A percentile compares a stretch with the other conserved stretches of the same genome.
Conservation (phyloP, 2,888 invertebrate species). For the Pterostichus madidus region DNA sequence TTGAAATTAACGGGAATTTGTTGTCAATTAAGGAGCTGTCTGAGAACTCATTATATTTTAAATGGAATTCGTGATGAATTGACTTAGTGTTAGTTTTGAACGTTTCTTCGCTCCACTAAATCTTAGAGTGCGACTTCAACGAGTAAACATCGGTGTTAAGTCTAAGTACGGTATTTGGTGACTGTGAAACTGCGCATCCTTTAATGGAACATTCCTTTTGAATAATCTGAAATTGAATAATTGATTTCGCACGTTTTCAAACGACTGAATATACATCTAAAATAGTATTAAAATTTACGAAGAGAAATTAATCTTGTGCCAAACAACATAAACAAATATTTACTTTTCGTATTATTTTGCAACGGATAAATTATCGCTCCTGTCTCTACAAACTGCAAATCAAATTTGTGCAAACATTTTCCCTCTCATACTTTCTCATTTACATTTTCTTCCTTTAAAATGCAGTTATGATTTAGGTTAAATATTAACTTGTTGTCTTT, state of each 20-base stretch:
- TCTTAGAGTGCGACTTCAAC: slow-evolving; percentile 35
- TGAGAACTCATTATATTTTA: slow-evolving; percentile 57
- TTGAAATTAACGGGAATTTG: slow-evolving; percentile 49
- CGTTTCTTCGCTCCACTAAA: slow-evolving; percentile 52
- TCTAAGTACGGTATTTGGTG: slow-evolving; percentile 31
- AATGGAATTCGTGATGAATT: slow-evolving; percentile 57
- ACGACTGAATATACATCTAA: slow-evolving; percentile 37
- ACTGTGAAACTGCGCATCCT: neutral
- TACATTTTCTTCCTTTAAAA: neutral
- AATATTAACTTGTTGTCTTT: too few relatives aligned
- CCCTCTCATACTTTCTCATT: neutral
- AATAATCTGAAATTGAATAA: slow-evolving; percentile 49
- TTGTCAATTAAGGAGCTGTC: slow-evolving; percentile 57
- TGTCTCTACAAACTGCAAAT: slow-evolving; percentile 20
- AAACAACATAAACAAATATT: slow-evolving; percentile 30
- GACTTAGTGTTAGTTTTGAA: slow-evolving; percentile 56
- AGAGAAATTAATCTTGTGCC: slow-evolving; percentile 28
- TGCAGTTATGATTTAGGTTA: too few relatives aligned
- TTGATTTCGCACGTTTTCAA: slow-evolving; percentile 36
- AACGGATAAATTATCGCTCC: slow-evolving; percentile 29
- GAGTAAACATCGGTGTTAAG: slow-evolving; percentile 38
- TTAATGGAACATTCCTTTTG: slow-evolving; percentile 52
- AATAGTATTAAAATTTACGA: slow-evolving; percentile 44
- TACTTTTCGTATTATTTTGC: slow-evolving; percentile 31
- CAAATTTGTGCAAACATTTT: slow-evolving; percentile 7